These are phyloP conservation scores for Thecocarcelia acutangulata DNA, from an alignment of 2,888 invertebrate species.

Conservation along the genomic window DNA sequence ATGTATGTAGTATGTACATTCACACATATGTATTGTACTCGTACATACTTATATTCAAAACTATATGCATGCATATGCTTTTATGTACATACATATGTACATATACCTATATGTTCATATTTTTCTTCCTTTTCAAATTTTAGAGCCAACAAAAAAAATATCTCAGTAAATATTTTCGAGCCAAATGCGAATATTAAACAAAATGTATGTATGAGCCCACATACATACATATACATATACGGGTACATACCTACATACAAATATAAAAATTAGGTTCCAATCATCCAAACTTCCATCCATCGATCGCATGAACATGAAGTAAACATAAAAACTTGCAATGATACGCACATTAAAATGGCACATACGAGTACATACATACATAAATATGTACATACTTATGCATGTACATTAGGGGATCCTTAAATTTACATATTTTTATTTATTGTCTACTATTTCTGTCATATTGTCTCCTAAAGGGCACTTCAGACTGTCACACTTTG, in stretches of 20 bases:
- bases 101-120: no score
- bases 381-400: neutral
- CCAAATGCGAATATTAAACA: slow-evolving; percentile 17
- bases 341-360: neutral
- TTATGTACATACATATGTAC: no score
- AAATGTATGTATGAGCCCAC: no score
- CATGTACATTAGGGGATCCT: neutral
- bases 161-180: slow-evolving; percentile 38
- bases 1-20: no score
- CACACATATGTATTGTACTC: no score
- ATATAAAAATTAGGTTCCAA: slow-evolving; percentile 36
- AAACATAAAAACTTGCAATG: neutral
- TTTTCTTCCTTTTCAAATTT: slow-evolving; percentile 16
- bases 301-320: slow-evolving; percentile 22
- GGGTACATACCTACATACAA: slow-evolving; percentile 7
- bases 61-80: no score
- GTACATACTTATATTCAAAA: no score
- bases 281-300: slow-evolving; percentile 37
- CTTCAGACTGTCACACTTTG: no score
- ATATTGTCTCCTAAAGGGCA: no score
- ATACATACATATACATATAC: no score
- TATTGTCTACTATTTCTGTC: no score
- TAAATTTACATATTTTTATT: neutral
- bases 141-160: slow-evolving; percentile 12
- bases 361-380: neutral